Base-by-base conservation (phyloP, 2,113 vertebrate species). In the Pycnonotus jocosus region DNA sequence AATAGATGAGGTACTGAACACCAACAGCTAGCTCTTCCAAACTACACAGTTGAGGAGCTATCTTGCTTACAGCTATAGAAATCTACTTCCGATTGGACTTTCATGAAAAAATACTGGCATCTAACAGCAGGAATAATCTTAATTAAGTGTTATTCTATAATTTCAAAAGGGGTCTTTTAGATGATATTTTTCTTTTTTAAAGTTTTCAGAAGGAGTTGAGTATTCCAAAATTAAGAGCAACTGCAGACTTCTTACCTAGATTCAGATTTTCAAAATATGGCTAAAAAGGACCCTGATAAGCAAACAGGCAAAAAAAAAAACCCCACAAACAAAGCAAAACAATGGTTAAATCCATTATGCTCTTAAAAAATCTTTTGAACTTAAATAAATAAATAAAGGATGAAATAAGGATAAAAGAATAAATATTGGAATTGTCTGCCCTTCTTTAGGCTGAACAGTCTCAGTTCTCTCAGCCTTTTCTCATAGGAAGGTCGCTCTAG, bases 1-100 rank as follows among this genome's bases (percentile, higher is more conserved):
- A 92, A 81, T 96, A 92, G 84, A 93, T 90, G 87, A 95, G 81
- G 45, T 92, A n/a, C 81, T 91, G 92, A 93, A 78, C 96, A 95
- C 73, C 40, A 93, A 95, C 69, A 79, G 45, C 88, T 45, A 95
- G 45, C 53, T 77, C 87, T 96, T 93, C 56, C 27, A 86, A 33
- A 82, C 77, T 65, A 84, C 60, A 88, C 48, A 90, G 72, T 27
- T 78, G 73, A 93, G 77, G 69, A 72, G n/a, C 50, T 70, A 24
- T 47, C 56, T 56, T 94, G 73, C 57, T 93, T 92, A 69, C 35
- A 94, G 66, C 54, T 38, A 1, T 86, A 94, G 44, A 95, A 93
- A 94, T 42, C 62, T 62, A 69, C 50, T 73, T 65, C 31, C 19
- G 57, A 1, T 16, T 76, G 69, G 66, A 79, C 37, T 94, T 88